phyloP scores from a whole-genome alignment of 1,140 invertebrate species.

The Berghia stephanieae region DNA sequence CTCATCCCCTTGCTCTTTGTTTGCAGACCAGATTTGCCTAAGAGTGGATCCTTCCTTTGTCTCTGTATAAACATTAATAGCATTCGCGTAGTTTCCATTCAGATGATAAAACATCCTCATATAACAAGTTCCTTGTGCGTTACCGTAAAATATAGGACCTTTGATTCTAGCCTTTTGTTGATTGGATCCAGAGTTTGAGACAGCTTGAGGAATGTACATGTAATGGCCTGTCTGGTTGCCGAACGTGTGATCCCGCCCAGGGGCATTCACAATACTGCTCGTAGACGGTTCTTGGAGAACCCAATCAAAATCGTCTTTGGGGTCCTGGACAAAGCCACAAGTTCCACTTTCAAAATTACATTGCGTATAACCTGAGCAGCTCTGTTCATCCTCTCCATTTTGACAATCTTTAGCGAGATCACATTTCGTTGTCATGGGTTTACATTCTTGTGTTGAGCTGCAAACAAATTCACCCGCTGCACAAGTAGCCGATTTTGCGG shows the following conservation, averaged over 20 bases:
- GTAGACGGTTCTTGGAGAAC: slow-evolving; percentile 70
- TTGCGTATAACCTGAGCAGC: slow-evolving; percentile 54
- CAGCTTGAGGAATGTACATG: slow-evolving; percentile 65
- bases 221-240: slow-evolving; percentile 71
- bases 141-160: slow-evolving; percentile 47
- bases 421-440: slow-evolving; percentile 46
- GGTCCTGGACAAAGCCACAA: slow-evolving; percentile 53
- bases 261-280: slow-evolving; percentile 72
- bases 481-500: slow-evolving; percentile 42
- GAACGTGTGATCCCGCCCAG: slow-evolving; percentile 77
- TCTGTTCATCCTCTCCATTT: slow-evolving; percentile 59
- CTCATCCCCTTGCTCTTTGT: not conserved
- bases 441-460: slow-evolving; percentile 43
- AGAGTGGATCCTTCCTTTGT: slow-evolving; percentile 7
- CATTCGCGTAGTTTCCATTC: slow-evolving; percentile 43
- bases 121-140: slow-evolving; percentile 57
- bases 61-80: slow-evolving; percentile 39
- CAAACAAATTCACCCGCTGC: slow-evolving; percentile 46
- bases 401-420: slow-evolving; percentile 54
- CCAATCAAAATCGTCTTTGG: slow-evolving; percentile 60
- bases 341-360: slow-evolving; percentile 78
- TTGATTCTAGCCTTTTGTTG: slow-evolving; percentile 77
- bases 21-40: slow-evolving; percentile 10
- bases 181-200: slow-evolving; percentile 69
- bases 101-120: slow-evolving; percentile 64